phyloP scores from a whole-genome alignment of 2,888 invertebrate genomes.

The Agriopis marginaria region DNA sequence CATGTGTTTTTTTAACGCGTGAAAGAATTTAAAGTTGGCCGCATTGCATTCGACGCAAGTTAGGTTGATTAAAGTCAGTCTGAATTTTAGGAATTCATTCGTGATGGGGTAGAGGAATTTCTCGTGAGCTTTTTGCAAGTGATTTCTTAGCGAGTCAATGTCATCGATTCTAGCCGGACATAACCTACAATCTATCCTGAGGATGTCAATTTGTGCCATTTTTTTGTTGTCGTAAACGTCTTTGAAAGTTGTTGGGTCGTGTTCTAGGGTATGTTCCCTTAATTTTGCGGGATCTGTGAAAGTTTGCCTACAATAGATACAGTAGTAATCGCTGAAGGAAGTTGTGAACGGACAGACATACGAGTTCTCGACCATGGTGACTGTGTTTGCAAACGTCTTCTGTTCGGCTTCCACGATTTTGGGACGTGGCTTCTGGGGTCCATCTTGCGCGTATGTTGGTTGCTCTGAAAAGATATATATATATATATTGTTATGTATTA shows the following conservation, averaged over 20 bases:
- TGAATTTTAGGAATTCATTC: slow-evolving; percentile 71
- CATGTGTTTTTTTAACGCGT: slow-evolving; percentile 76
- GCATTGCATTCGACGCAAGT: slow-evolving; percentile 64
- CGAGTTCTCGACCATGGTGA: slow-evolving; percentile 68
- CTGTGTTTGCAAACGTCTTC: slow-evolving; percentile 60
- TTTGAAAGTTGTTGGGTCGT: slow-evolving; percentile 66
- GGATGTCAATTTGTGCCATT: slow-evolving; percentile 65
- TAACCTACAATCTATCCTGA: slow-evolving; percentile 70
- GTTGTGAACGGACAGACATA: slow-evolving; percentile 74
- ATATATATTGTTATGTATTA: background rate
- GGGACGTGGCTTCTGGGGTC: slow-evolving; percentile 25
- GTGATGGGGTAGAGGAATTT: slow-evolving; percentile 56
- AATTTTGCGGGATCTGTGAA: slow-evolving; percentile 70
- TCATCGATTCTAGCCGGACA: slow-evolving; percentile 62
- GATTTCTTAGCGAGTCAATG: slow-evolving; percentile 63
- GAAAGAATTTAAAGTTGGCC: slow-evolving; percentile 65
- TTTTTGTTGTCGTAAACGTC: slow-evolving; percentile 61
- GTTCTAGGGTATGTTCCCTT: slow-evolving; percentile 66
- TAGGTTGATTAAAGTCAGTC: slow-evolving; percentile 61
- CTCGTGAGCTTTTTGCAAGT: slow-evolving; percentile 60
- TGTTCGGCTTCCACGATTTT: slow-evolving; percentile 60
- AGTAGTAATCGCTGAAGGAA: slow-evolving; percentile 70
- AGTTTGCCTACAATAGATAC: slow-evolving; percentile 70
- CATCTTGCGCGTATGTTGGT: background rate
- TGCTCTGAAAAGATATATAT: slow-evolving; percentile 45